Base-by-base conservation (phyloP, 1,140 invertebrate species). In the Leptopilina boulardi region DNA sequence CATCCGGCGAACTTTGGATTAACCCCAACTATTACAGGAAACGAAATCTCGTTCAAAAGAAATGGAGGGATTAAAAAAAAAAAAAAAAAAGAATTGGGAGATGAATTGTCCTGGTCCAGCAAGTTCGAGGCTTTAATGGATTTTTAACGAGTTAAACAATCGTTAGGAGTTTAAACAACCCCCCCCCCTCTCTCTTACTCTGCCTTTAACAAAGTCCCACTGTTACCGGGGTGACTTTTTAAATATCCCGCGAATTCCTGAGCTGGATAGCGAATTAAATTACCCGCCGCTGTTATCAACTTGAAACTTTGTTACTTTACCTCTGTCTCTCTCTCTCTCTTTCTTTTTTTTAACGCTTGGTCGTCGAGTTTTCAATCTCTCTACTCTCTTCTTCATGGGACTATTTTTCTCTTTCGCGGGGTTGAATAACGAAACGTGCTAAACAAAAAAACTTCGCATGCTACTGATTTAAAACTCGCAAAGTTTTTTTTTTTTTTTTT, bases 71-170 rank as follows among this genome's bases (percentile, higher is more conserved):
- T 81, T 79, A 73, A 56, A 70, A 76, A 23, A 42, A 77, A 51
- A 82, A 80, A 71, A 56, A 70, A 74, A 30, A 30, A 76, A 59
- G 70, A 74, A 66, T 47, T 18, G 73, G 30, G 30, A 78, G 74
- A 83, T 85, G 83, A 83, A 81, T 86, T 85, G 78, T 72, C 71
- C 77, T 77, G 78, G 79, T 82, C 71, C 83, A 77, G 78, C 83
- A 79, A 81, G 83, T 79, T 83, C 83, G 76, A 80, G 66, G 70
- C 78, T 77, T 85, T 89, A 89, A 89, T 89, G 87, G 87, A 87
- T 88, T 86, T 88, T 89, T 88, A 88, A 89, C 87, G 87, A 89
- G 88, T 89, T 88, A 86, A 89, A 90, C 87, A 89, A 89, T 90
- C 87, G 86, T 90, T 87, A 87, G 87, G 86, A 89, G 86, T 86